Percentiles rank a stretch among this genome's conserved stretches.
Conservation (phyloP, 2,888 invertebrate species). For the Drosophila testacea region DNA sequence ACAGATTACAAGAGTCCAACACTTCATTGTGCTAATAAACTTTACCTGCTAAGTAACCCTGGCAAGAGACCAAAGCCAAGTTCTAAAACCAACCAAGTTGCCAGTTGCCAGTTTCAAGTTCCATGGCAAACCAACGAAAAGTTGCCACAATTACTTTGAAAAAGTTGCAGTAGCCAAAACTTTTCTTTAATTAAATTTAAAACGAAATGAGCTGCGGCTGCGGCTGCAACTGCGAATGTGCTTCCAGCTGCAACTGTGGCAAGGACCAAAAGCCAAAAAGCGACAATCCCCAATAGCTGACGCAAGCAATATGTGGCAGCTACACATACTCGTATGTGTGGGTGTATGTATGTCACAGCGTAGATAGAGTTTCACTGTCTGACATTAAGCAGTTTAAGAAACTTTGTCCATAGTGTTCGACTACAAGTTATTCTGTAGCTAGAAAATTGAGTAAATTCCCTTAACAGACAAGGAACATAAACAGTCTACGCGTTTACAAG, state of each 20-base stretch:
- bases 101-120: conserved; percentile 49
- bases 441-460: not conserved
- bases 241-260: conserved; percentile 13
- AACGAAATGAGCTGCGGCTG: conserved; percentile 71
- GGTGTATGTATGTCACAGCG: no score
- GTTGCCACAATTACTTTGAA: conserved; percentile 77
- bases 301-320: conserved; percentile 18
- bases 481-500: not conserved
- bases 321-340: not conserved
- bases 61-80: conserved; percentile 33
- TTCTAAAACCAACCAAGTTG: conserved; percentile 45
- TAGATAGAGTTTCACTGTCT: no score
- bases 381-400: no score
- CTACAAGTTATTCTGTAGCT: not conserved
- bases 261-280: conserved; percentile 21
- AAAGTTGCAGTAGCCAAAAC: conserved; percentile 68
- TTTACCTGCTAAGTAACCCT: conserved; percentile 33
- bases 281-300: conserved; percentile 36
- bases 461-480: not conserved
- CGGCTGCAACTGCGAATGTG: not conserved
- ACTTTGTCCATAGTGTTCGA: no score
- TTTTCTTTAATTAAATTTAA: conserved; percentile 80
- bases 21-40: conserved; percentile 76
- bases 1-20: conserved; percentile 42
- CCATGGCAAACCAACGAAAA: conserved; percentile 56